Conservation (phyloP, 2,797 vertebrate genomes). For the Syngnathus rostellatus region DNA sequence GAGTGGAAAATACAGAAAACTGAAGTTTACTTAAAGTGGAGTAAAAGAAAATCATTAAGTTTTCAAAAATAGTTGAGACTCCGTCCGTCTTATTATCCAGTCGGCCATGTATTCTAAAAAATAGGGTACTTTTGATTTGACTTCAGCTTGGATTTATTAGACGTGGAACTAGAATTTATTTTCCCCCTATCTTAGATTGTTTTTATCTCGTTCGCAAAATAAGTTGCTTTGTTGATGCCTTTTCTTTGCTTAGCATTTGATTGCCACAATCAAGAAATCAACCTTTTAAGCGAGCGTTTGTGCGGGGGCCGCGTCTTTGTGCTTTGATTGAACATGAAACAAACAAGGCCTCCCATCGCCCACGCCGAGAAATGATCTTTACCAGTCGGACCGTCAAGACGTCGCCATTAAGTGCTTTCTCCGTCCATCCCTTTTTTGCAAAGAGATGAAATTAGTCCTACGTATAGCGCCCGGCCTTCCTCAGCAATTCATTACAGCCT, state of each 20-base stretch:
- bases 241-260: constrained; percentile 16
- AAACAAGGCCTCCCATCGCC: constrained; percentile 55
- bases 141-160: too few species aligned
- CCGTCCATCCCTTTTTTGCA: not conserved
- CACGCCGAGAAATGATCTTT: constrained; percentile 60
- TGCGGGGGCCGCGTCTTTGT: constrained; percentile 50
- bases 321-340: constrained; percentile 64
- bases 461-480: constrained; percentile 8
- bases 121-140: too few species aligned
- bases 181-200: too few species aligned
- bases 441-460: constrained; percentile 40
- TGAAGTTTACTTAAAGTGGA: too few species aligned
- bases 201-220: too few species aligned
- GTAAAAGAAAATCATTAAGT: too few species aligned
- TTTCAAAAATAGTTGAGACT: too few species aligned
- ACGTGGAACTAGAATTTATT: too few species aligned
- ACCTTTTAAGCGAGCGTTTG: constrained; percentile 39
- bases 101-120: too few species aligned
- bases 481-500: constrained; percentile 56
- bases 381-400: constrained; percentile 51
- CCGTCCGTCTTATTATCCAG: too few species aligned
- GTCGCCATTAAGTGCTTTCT: constrained; percentile 36
- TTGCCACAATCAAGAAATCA: constrained; percentile 53
- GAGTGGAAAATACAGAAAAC: too few species aligned
- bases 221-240: not conserved